These are phyloP conservation scores for Archips xylosteana DNA, from an alignment of 2,888 invertebrate species.

Conservation along the genomic window DNA sequence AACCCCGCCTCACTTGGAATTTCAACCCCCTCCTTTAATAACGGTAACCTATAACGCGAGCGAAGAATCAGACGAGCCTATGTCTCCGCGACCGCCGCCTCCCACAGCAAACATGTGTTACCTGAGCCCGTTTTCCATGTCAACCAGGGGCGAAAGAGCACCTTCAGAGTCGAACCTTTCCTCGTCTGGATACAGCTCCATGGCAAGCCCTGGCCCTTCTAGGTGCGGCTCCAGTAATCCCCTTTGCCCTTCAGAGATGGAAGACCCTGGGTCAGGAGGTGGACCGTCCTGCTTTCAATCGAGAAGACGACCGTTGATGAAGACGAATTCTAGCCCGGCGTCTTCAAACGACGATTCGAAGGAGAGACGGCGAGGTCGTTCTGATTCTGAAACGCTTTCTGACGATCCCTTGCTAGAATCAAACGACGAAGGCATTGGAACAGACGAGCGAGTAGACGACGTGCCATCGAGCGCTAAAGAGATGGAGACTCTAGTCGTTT, in stretches of 20 bases:
- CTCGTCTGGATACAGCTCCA: constrained; percentile 94
- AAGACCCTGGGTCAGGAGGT: constrained; percentile 88
- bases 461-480: constrained; percentile 90
- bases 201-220: constrained; percentile 94
- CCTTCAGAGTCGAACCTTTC: constrained; percentile 94
- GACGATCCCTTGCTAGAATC: constrained; percentile 90
- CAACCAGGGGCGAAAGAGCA: constrained; percentile 89
- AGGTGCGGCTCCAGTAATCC: constrained; percentile 93
- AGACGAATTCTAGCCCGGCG: constrained; percentile 84
- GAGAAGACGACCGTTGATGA: constrained; percentile 87
- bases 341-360: constrained; percentile 76
- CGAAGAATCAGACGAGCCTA: constrained; percentile 91
- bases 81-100: constrained; percentile 87
- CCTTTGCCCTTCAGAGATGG: constrained; percentile 90
- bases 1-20: constrained; percentile 88
- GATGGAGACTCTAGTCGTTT: constrained; percentile 73
- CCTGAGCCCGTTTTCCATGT: constrained; percentile 91
- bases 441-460: constrained; percentile 90
- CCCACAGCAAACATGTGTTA: constrained; percentile 88
- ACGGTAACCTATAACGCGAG: constrained; percentile 91
- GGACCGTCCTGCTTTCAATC: constrained; percentile 82
- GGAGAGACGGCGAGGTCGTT: constrained; percentile 86
- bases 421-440: constrained; percentile 92
- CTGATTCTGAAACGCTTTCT: constrained; percentile 91
- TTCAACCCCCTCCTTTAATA: constrained; percentile 88